A percentile compares a stretch with the other conserved stretches of the same genome.
phyloP scores from a whole-genome alignment of 2,113 vertebrate genomes.

The mouse (Mus musculus) region GRCm39 chr17:40730501-40731000 shows the following conservation, averaged over 20 bases:
- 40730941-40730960: background rate
- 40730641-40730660: constrained; percentile 96
- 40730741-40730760: background rate
- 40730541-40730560: constrained; percentile 92
- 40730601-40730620: constrained; percentile 91
- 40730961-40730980: background rate
- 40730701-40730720: constrained; percentile 89
- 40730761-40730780: background rate
- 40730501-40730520: constrained; percentile 99
- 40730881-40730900: background rate
- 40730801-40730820: background rate
- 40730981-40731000: background rate
- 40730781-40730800: background rate
- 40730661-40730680: constrained; percentile 96
- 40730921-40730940: background rate
- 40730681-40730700: constrained; percentile 89
- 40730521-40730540: constrained; percentile 94
- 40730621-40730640: constrained; percentile 85
- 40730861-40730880: background rate
- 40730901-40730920: background rate
- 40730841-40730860: background rate
- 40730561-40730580: constrained; percentile 89
- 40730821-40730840: background rate
- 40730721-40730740: constrained; percentile 78
- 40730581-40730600: constrained; percentile 92